Evolutionary conservation across 2,113 vertebrate species (phyloP).

Genomic region (Erythrocercus mccallii): DNA sequence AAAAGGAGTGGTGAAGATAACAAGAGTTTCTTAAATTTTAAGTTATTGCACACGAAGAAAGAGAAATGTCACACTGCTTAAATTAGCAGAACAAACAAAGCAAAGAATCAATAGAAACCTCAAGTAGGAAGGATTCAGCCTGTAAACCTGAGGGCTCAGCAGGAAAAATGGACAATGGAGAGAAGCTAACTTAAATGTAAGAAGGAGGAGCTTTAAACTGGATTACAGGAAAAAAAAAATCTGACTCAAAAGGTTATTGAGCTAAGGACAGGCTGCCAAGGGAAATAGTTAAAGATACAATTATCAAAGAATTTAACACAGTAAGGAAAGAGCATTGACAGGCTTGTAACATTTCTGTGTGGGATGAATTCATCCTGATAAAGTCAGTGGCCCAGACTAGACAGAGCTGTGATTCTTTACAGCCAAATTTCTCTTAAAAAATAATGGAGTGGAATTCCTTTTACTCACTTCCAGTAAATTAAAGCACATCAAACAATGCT

Average conservation of each 20-base stretch:
- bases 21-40: not conserved
- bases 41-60: not conserved
- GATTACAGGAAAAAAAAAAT: not conserved
- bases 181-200: not conserved
- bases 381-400: not conserved
- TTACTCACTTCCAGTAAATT: slow-evolving; percentile 8
- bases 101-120: not conserved
- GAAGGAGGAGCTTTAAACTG: not conserved
- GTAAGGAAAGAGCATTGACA: not conserved
- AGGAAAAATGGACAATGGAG: not conserved
- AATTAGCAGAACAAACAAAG: slow-evolving; percentile 5
- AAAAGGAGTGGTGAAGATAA: not conserved
- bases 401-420: not conserved
- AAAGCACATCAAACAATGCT: not conserved
- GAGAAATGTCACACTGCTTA: not conserved
- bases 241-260: not conserved
- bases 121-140: not conserved
- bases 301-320: not conserved
- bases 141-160: not conserved
- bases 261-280: not conserved
- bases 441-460: not conserved
- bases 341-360: not conserved
- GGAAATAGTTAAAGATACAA: not conserved
- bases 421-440: not conserved
- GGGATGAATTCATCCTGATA: not conserved